Percentiles rank a stretch among this genome's conserved stretches.
Evolutionary conservation across 2,888 invertebrate species (phyloP).

Genomic region (Polyommatus iphigenia): DNA sequence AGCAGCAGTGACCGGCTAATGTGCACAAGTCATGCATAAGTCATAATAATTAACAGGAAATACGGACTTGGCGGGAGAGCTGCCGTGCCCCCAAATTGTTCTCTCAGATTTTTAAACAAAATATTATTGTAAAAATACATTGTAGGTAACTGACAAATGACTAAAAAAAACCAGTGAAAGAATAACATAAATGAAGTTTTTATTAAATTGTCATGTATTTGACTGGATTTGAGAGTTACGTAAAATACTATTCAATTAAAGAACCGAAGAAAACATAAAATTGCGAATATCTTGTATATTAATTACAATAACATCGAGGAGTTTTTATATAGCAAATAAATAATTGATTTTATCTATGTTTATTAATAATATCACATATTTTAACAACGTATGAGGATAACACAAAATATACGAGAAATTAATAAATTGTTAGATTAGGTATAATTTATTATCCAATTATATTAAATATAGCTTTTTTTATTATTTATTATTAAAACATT

Average conservation of each 20-base stretch:
- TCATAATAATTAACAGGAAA: background rate
- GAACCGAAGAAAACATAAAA: background rate
- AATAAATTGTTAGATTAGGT: background rate
- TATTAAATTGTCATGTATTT: background rate
- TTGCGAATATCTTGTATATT: background rate
- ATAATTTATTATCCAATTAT: background rate
- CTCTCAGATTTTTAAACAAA: background rate
- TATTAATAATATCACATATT: background rate
- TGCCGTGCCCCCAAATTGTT: constrained; percentile 12
- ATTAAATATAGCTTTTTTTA: background rate
- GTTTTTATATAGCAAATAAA: background rate
- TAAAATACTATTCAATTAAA: background rate
- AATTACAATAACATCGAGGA: background rate
- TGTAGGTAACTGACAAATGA: too few species aligned
- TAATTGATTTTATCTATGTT: background rate
- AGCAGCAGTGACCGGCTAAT: constrained; percentile 10
- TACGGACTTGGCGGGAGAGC: background rate
- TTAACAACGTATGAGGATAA: background rate
- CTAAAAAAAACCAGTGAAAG: background rate
- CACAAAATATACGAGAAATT: background rate
- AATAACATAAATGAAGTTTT: background rate
- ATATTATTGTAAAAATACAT: background rate
- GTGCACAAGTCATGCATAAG: constrained; percentile 9
- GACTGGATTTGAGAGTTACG: background rate
- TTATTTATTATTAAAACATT: background rate